These are phyloP conservation scores for Dasypogon diadema DNA, from an alignment of 2,888 invertebrate genomes.

Conservation along the genomic window DNA sequence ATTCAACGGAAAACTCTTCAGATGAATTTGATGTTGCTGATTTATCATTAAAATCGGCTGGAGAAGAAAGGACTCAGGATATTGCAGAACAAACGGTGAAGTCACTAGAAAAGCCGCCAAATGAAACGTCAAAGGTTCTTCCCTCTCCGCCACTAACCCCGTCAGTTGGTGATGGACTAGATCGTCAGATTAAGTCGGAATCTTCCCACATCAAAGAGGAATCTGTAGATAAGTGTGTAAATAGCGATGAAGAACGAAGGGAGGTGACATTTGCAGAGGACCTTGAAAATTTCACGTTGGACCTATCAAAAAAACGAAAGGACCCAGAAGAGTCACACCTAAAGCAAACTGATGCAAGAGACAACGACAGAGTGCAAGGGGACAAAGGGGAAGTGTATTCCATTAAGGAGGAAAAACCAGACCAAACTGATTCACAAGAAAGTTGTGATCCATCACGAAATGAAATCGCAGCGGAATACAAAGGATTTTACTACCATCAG, in stretches of 20 bases:
- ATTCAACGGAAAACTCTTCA: conserved; percentile 66
- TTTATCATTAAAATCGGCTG: conserved; percentile 62
- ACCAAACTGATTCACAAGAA: background rate
- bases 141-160: conserved; percentile 67
- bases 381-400: conserved; percentile 42
- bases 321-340: background rate
- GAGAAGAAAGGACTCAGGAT: conserved; percentile 41
- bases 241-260: conserved; percentile 24
- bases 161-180: conserved; percentile 54
- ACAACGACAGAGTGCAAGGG: conserved; percentile 48
- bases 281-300: conserved; percentile 57
- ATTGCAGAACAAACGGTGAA: conserved; percentile 52
- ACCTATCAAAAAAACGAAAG: conserved; percentile 55
- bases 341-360: background rate
- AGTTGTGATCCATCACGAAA: conserved; percentile 33
- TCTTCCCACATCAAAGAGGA: conserved; percentile 48
- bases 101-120: conserved; percentile 48
- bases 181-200: conserved; percentile 39
- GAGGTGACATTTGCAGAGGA: conserved; percentile 36
- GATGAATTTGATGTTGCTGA: conserved; percentile 66
- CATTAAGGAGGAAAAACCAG: conserved; percentile 48
- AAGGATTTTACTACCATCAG: background rate
- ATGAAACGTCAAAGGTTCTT: conserved; percentile 64
- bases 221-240: background rate
- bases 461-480: conserved; percentile 50